These are phyloP conservation scores for Macquaria ambigua DNA, from an alignment of 2,113 vertebrate genomes.

Conservation along the genomic window DNA sequence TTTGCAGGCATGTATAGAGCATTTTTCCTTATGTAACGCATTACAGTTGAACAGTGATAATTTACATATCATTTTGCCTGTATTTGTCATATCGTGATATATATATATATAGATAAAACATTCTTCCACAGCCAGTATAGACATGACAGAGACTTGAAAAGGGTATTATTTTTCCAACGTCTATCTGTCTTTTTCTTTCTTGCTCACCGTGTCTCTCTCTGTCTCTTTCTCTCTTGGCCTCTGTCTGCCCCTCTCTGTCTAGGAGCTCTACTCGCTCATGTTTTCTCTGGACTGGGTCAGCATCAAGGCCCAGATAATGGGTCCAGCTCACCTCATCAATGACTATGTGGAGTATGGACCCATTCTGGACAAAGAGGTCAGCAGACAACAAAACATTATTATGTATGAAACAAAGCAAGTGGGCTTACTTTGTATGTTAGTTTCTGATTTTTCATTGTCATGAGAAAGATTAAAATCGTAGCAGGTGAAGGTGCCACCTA, in stretches of 20 bases:
- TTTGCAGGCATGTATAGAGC: not conserved
- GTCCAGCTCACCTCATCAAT: conserved; percentile 94
- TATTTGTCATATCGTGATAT: not conserved
- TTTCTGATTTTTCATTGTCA: not conserved
- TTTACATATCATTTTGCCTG: not conserved
- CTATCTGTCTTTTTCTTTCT: not conserved
- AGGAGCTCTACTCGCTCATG: conserved; percentile 93
- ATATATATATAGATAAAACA: not conserved
- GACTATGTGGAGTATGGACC: conserved; percentile 92
- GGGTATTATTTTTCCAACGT: not conserved
- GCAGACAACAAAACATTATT: conserved; percentile 5
- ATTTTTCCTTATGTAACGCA: not conserved
- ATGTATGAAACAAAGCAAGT: not conserved
- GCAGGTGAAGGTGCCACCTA: not conserved
- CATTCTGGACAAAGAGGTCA: conserved; percentile 94
- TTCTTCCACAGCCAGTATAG: not conserved
- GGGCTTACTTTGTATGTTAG: not conserved
- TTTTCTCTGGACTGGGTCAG: conserved; percentile 97
- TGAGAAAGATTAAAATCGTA: not conserved
- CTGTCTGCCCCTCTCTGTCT: not conserved
- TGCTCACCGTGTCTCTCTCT: not conserved
- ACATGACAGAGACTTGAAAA: not conserved
- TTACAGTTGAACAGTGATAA: not conserved
- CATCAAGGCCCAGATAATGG: conserved; percentile 91
- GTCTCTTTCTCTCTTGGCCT: not conserved